phyloP scores from a whole-genome alignment of 2,888 invertebrate genomes.

The Acrocera orbiculus region DNA sequence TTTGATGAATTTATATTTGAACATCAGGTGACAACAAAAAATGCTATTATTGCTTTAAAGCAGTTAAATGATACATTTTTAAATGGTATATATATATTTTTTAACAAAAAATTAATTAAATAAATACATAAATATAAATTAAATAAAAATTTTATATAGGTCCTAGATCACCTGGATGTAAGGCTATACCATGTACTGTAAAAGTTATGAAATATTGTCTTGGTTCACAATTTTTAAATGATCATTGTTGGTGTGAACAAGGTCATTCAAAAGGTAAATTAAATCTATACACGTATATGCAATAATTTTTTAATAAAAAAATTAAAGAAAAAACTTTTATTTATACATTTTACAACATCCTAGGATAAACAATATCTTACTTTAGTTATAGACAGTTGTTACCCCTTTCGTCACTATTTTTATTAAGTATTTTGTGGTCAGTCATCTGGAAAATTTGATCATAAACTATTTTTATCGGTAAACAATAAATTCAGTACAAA shows the following conservation, averaged over 20 bases:
- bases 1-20: conserved; percentile 27
- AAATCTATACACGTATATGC: too few relatives aligned
- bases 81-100: conserved; percentile 17
- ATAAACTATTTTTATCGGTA: conserved; percentile 1
- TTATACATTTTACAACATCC: too few relatives aligned
- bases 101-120: neutral
- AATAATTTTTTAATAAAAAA: too few relatives aligned
- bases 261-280: conserved; percentile 24
- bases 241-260: conserved; percentile 31
- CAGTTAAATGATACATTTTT: conserved; percentile 21
- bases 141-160: too few relatives aligned
- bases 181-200: conserved; percentile 19
- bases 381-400: too few relatives aligned
- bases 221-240: conserved; percentile 26
- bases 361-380: too few relatives aligned
- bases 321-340: too few relatives aligned
- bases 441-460: conserved; percentile 4
- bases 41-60: conserved; percentile 23
- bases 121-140: neutral
- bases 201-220: conserved; percentile 24
- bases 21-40: conserved; percentile 25
- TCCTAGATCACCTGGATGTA: conserved; percentile 17
- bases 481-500: too few relatives aligned
- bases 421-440: too few relatives aligned
- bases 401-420: too few relatives aligned